Percentiles rank a stretch among this genome's conserved stretches.
Conservation (phyloP, 2,113 vertebrate genomes). For the Gambusia holbrooki region DNA sequence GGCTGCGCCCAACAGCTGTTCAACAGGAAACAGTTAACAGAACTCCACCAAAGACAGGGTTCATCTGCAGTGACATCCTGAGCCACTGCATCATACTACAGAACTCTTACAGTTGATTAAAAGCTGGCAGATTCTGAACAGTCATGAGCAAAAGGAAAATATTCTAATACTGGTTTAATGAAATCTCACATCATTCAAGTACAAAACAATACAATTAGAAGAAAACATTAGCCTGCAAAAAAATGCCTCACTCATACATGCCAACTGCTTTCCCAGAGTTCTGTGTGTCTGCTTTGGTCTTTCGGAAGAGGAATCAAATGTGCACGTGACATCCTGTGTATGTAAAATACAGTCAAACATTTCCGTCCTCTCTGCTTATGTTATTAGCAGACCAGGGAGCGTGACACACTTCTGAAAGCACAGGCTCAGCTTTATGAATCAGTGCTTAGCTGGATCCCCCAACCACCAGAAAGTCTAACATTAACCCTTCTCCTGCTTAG, state of each 20-base stretch:
- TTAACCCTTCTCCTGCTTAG: conserved; percentile 35
- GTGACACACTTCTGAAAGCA: conserved; percentile 50
- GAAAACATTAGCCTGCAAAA: conserved; percentile 11
- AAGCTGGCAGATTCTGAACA: background rate
- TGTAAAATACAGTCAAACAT: conserved; percentile 28
- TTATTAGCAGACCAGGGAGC: conserved; percentile 50
- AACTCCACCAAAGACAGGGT: conserved; percentile 8
- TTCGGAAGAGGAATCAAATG: conserved; percentile 34
- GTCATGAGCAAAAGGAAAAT: conserved; percentile 10
- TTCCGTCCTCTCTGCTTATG: conserved; percentile 44
- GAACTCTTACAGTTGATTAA: background rate
- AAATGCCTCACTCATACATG: conserved; percentile 32
- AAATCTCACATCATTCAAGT: conserved; percentile 11
- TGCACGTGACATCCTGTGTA: conserved; percentile 30
- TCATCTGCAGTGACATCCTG: background rate
- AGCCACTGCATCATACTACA: background rate
- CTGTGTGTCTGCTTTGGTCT: conserved; percentile 22
- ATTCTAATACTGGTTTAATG: background rate
- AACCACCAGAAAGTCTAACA: conserved; percentile 32
- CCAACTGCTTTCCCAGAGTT: conserved; percentile 28
- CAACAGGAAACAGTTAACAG: background rate
- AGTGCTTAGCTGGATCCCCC: conserved; percentile 39
- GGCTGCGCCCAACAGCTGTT: background rate
- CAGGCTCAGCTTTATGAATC: conserved; percentile 50
- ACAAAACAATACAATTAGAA: conserved; percentile 2